Evolutionary conservation across 1,140 invertebrate genomes (phyloP), one percentile per base, ranked within the genome.

Genomic region (Drosophila sechellia): DNA sequence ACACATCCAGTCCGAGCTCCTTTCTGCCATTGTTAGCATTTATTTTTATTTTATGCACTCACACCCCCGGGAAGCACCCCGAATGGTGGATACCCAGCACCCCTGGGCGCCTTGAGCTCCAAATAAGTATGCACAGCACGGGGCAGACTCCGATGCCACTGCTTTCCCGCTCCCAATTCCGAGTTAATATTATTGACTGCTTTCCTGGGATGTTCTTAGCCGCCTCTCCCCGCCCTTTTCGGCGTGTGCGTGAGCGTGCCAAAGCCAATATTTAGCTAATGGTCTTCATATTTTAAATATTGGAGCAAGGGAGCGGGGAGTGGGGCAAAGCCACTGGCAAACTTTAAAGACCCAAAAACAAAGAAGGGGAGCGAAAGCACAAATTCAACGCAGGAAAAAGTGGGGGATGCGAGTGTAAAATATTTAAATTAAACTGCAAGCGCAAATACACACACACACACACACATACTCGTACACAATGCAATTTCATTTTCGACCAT

Each of bases 261-360:
- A 86, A 86, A 86, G 81, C 84, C 84, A 87, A 87, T 87, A 87
- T 87, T 87, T 89, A 87, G 84, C 83, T 87, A 87, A 87, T 87
- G 83, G 83, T 87, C 83, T 87, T 87, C 84, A 87, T 87, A 89
- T 87, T 87, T 87, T 87, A 87, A 87, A 87, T 89, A 87, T 87
- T 87, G 83, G 65, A 53, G 56, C 35, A 46, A 12, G 50, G 45
- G 15, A 12, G 40, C 13, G 53, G 50, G 25, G 27, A 27, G 27
- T 0, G 27, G 6, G 66, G 10, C 35, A 12, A 65, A 63, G 45
- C 57, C 34, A 37, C 57, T 34, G 58, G 64, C 64, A 65, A 46
- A 68, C 64, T 70, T 69, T 70, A 70, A 70, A 70, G 43, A 45
- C 49, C n/a, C 4, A 1, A 17, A 39, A 3, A 31, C 22, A 5